phyloP scores from a whole-genome alignment of 2,797 vertebrate species.

The Dromococcyx pavoninus region DNA sequence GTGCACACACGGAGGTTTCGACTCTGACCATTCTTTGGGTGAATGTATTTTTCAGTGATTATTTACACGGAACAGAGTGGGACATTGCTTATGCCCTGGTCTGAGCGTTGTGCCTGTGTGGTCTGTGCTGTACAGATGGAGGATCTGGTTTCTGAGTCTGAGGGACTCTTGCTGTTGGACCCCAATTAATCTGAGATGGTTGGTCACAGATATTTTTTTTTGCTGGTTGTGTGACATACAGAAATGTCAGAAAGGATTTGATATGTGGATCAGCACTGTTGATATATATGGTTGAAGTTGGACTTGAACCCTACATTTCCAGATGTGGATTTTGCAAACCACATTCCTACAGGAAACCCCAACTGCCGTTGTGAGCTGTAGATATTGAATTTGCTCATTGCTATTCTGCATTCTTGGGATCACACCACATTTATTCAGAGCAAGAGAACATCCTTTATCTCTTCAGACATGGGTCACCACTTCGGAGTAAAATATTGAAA shows the following conservation, averaged over 20 bases:
- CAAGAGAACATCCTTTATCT: background rate
- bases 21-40: background rate
- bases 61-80: background rate
- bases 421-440: background rate
- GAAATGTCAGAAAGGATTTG: background rate
- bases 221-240: background rate
- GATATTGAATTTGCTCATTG: background rate
- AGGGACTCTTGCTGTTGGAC: background rate
- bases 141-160: background rate
- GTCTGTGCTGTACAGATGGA: background rate
- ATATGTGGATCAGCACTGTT: background rate
- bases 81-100: background rate
- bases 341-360: background rate
- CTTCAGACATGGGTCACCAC: background rate
- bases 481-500: background rate
- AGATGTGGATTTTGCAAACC: background rate
- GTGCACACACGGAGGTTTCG: background rate
- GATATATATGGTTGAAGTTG: background rate
- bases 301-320: background rate
- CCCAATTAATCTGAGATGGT: background rate
- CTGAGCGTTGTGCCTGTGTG: background rate
- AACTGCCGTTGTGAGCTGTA: background rate
- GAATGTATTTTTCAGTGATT: background rate
- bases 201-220: background rate
- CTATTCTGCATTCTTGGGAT: fast-evolving